These are phyloP conservation scores for Seladonia tumulorum DNA, from an alignment of 2,888 invertebrate genomes.

Conservation along the genomic window DNA sequence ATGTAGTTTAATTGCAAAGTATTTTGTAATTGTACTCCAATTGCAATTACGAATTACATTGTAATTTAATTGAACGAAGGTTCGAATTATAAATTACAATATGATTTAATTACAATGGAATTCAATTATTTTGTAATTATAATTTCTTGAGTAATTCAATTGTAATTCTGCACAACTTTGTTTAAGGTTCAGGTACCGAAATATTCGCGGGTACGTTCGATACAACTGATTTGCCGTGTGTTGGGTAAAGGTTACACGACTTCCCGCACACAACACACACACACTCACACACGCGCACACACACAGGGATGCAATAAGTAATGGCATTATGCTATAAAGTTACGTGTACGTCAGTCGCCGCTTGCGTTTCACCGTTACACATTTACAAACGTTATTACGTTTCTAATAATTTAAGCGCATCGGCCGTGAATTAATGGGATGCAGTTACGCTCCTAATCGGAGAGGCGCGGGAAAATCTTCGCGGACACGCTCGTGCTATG, in stretches of 20 bases:
- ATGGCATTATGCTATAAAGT: conserved; percentile 23
- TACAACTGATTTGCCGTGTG: conserved; percentile 46
- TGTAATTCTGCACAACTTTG: no score
- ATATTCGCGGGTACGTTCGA: conserved; percentile 48
- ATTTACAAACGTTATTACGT: conserved; percentile 30
- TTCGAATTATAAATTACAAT: no score
- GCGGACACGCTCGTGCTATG: not conserved
- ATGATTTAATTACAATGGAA: no score
- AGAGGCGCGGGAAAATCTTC: conserved; percentile 11
- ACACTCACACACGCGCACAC: no score
- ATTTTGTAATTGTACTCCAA: no score
- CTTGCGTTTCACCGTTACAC: not conserved
- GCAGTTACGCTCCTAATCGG: conserved; percentile 23
- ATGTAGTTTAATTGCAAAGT: no score
- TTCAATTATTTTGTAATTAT: no score
- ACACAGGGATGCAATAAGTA: conserved; percentile 19
- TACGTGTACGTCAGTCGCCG: not conserved
- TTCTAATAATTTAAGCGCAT: conserved; percentile 33
- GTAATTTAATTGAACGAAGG: no score
- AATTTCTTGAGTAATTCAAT: no score
- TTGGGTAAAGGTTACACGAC: conserved; percentile 40
- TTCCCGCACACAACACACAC: conserved; percentile 16
- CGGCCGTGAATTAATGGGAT: conserved; percentile 19
- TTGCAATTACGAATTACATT: no score
- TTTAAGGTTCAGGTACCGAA: conserved; percentile 17